phyloP scores from a whole-genome alignment of 2,797 vertebrate species.

The Antrozous pallidus region DNA sequence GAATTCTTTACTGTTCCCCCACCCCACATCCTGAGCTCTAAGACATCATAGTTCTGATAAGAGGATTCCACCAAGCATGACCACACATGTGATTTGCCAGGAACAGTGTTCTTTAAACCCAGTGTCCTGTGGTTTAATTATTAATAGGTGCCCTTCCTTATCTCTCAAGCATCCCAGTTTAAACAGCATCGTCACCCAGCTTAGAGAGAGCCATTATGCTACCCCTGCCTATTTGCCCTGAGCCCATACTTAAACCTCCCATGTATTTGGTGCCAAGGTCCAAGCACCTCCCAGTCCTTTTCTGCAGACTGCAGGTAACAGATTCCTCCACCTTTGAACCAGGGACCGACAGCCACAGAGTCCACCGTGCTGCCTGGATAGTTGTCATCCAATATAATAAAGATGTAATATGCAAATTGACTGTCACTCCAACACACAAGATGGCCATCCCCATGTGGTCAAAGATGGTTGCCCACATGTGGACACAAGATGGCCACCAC shows the following conservation, averaged over 20 bases:
- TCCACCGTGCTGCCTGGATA: fast-evolving
- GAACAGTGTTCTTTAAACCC: not conserved
- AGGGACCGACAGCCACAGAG: not conserved
- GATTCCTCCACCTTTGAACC: not conserved
- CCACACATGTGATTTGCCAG: not conserved
- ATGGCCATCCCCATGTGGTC: too few relatives aligned
- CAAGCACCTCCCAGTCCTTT: not conserved
- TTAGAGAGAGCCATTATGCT: not conserved
- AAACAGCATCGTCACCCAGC: not conserved
- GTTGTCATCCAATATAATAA: too few relatives aligned
- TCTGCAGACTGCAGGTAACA: not conserved
- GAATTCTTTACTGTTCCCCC: not conserved
- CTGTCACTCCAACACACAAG: too few relatives aligned
- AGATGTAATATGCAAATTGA: too few relatives aligned
- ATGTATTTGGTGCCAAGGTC: not conserved
- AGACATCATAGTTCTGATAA: not conserved
- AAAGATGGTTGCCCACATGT: too few relatives aligned
- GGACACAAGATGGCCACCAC: too few relatives aligned
- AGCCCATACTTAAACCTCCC: not conserved
- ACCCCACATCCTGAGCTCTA: not conserved
- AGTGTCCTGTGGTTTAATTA: not conserved
- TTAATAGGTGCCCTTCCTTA: not conserved
- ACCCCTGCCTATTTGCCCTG: not conserved
- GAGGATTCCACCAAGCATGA: not conserved
- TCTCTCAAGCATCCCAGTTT: not conserved